Conservation (phyloP, 2,888 invertebrate species). For the Gortyna flavago region DNA sequence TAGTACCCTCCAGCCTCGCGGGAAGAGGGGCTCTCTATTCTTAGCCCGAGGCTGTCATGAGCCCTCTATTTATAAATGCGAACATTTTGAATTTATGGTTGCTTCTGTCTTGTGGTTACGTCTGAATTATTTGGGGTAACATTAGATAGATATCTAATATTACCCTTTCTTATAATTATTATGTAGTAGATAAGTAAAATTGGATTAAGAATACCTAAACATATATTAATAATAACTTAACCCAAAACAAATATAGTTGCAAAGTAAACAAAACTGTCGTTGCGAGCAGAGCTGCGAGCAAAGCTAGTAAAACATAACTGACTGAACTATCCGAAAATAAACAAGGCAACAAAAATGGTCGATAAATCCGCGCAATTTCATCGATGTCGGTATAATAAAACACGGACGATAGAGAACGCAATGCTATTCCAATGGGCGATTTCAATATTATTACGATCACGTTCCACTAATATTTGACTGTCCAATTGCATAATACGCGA, state of each 20-base stretch:
- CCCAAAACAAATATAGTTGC: not conserved
- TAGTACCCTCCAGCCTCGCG: conserved; percentile 20
- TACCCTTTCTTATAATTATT: not conserved
- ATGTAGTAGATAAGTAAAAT: too few species aligned
- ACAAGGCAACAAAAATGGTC: conserved; percentile 51
- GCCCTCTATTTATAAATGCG: conserved; percentile 18
- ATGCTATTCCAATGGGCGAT: conserved; percentile 66
- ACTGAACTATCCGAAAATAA: conserved; percentile 43
- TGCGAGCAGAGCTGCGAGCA: conserved; percentile 14
- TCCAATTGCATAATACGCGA: conserved; percentile 73
- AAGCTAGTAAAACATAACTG: conserved; percentile 35
- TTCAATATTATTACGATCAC: conserved; percentile 78
- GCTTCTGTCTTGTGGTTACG: not conserved
- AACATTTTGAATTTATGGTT: conserved; percentile 15
- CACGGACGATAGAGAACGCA: conserved; percentile 61
- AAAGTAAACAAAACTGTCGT: conserved; percentile 12
- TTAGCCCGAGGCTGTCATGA: not conserved
- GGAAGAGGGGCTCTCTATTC: conserved; percentile 29
- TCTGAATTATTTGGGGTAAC: not conserved
- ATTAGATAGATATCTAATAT: not conserved
- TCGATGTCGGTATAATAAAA: conserved; percentile 62
- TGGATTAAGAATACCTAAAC: not conserved
- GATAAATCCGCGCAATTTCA: conserved; percentile 64
- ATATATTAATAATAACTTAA: too few species aligned
- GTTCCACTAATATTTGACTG: conserved; percentile 81